phyloP scores from a whole-genome alignment of 2,797 vertebrate genomes.

The Catostomus latipinnis region DNA sequence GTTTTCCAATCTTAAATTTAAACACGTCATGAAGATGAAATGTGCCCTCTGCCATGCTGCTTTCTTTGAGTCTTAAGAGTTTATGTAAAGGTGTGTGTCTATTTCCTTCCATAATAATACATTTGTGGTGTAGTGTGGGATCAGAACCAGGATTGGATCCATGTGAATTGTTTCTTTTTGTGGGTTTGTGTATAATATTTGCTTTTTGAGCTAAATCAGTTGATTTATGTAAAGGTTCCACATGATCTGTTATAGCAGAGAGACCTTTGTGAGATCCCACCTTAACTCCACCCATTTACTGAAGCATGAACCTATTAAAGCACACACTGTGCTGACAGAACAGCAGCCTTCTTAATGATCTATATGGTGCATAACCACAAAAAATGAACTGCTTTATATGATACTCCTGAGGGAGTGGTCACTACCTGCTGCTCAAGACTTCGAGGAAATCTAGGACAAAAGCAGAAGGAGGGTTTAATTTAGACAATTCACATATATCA shows the following conservation, averaged over 20 bases:
- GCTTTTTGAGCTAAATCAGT: slow-evolving; percentile 16
- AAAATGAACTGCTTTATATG: slow-evolving; percentile 38
- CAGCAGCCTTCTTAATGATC: slow-evolving; percentile 38
- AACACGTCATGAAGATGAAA: slow-evolving; percentile 7
- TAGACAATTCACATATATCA: neutral
- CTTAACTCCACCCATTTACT: slow-evolving; percentile 32
- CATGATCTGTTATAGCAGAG: slow-evolving; percentile 11
- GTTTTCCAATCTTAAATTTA: slow-evolving; percentile 11
- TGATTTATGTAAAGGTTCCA: slow-evolving; percentile 18
- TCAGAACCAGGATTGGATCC: neutral
- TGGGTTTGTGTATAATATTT: slow-evolving; percentile 4
- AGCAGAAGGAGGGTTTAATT: neutral
- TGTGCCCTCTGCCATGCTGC: neutral
- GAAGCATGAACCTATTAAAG: slow-evolving; percentile 17
- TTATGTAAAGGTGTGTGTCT: slow-evolving; percentile 2
- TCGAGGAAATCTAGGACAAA: neutral
- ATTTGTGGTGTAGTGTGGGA: neutral
- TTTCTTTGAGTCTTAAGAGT: neutral
- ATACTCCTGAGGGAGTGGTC: slow-evolving; percentile 25
- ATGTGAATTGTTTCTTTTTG: slow-evolving; percentile 36
- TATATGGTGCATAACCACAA: slow-evolving; percentile 21
- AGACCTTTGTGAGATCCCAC: slow-evolving; percentile 29
- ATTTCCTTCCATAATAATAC: neutral
- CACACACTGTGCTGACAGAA: slow-evolving; percentile 9
- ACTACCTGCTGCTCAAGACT: neutral